phyloP scores from a whole-genome alignment of 2,797 vertebrate genomes.

The Merluccius polli region DNA sequence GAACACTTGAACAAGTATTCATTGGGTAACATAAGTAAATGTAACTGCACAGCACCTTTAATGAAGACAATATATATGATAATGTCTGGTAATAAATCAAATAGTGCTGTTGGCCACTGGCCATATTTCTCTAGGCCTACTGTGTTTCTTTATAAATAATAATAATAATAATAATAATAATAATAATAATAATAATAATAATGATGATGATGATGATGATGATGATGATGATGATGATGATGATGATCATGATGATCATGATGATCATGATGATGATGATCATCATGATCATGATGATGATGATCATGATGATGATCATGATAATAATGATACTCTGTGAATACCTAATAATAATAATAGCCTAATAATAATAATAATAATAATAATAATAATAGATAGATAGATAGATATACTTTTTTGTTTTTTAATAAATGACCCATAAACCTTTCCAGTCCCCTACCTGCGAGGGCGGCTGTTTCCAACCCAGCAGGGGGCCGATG shows the following conservation, averaged over 20 bases:
- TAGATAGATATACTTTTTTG: too few species aligned
- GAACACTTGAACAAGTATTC: too few species aligned
- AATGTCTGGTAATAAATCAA: too few species aligned
- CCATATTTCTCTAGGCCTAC: too few species aligned
- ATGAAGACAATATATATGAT: background rate
- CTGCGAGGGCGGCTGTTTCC: slow-evolving; percentile 86
- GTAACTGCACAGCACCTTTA: background rate
- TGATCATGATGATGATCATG: background rate
- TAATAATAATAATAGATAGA: background rate
- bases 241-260: background rate
- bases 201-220: background rate
- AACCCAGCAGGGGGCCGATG: slow-evolving; percentile 90
- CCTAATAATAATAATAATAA: background rate
- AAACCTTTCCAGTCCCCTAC: slow-evolving; percentile 19
- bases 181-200: background rate
- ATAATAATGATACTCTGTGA: background rate
- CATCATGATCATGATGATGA: background rate
- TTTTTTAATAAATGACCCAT: background rate
- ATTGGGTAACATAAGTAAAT: too few species aligned
- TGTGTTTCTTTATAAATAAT: background rate
- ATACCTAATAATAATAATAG: background rate
- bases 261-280: background rate
- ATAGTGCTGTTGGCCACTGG: too few species aligned
- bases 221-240: too few species aligned
- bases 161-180: background rate